Evolutionary conservation across 2,113 vertebrate species (phyloP).

Genomic region (Barbus barbus): DNA sequence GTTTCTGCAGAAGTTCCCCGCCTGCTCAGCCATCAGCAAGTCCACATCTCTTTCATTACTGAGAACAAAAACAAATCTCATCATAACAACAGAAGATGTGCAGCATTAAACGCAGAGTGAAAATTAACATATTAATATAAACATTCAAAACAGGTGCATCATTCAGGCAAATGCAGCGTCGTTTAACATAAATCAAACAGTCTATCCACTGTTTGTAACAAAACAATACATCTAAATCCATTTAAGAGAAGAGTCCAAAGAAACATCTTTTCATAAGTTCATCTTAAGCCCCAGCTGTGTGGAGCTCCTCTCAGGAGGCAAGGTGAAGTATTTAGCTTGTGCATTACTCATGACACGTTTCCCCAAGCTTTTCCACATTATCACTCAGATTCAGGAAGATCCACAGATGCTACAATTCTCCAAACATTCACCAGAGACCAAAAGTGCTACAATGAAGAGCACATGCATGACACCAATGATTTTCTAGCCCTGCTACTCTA

Average conservation of each 20-base stretch:
- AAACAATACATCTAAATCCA: constrained; percentile 15
- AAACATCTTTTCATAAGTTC: constrained; percentile 1
- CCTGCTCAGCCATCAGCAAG: constrained; percentile 77
- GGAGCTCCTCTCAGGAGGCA: constrained; percentile 41
- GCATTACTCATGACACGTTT: constrained; percentile 42
- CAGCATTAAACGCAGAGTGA: not conserved
- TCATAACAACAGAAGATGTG: not conserved
- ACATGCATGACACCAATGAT: not conserved
- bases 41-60: constrained; percentile 64
- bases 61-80: constrained; percentile 37
- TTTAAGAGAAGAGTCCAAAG: not conserved
- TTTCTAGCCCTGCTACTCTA: not conserved
- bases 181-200: not conserved
- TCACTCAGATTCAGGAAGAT: constrained; percentile 33
- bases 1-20: constrained; percentile 92
- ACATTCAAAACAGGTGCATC: constrained; percentile 18
- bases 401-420: constrained; percentile 40
- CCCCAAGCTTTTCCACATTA: constrained; percentile 49
- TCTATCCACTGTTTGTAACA: not conserved
- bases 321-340: constrained; percentile 48
- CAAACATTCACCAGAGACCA: constrained; percentile 42
- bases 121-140: not conserved
- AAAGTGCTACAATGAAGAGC: not conserved
- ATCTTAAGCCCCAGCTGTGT: constrained; percentile 33
- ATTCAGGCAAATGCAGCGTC: not conserved